These are phyloP conservation scores for Drosophila trapezifrons DNA, from an alignment of 1,140 invertebrate genomes.

Conservation along the genomic window DNA sequence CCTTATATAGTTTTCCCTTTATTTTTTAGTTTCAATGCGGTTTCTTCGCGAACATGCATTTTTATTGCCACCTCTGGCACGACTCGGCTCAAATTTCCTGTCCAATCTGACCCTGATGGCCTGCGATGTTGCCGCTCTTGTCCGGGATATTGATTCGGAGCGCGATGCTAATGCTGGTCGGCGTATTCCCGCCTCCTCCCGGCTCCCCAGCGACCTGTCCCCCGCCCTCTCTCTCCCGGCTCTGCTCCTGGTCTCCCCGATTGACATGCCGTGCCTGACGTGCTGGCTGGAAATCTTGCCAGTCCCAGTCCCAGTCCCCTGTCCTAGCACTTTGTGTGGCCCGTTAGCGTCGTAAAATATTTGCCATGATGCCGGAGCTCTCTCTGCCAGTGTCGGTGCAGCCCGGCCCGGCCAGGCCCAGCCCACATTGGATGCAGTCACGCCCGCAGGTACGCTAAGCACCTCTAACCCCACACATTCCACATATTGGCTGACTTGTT, in stretches of 20 bases:
- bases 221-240: no score
- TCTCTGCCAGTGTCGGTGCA: conserved; percentile 15
- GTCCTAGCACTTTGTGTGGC: conserved; percentile 25
- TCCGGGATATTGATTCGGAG: conserved; percentile 61
- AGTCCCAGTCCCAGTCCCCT: conserved; percentile 20
- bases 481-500: conserved; percentile 7
- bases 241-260: conserved; percentile 1
- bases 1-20: background rate
- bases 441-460: conserved; percentile 16
- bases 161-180: conserved; percentile 27
- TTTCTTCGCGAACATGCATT: conserved; percentile 29
- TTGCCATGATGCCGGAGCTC: conserved; percentile 33
- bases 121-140: conserved; percentile 16
- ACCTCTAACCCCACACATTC: conserved; percentile 15
- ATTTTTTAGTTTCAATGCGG: conserved; percentile 16
- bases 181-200: background rate
- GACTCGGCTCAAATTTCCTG: conserved; percentile 22
- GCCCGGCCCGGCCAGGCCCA: background rate
- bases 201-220: conserved; percentile 12
- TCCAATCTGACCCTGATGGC: conserved; percentile 29
- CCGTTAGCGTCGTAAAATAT: conserved; percentile 69
- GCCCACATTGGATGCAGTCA: conserved; percentile 37
- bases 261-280: conserved; percentile 12
- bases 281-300: conserved; percentile 25
- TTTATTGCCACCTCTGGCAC: conserved; percentile 36